Conservation (phyloP, 2,797 vertebrate species). For the Gephyroberyx darwinii region DNA sequence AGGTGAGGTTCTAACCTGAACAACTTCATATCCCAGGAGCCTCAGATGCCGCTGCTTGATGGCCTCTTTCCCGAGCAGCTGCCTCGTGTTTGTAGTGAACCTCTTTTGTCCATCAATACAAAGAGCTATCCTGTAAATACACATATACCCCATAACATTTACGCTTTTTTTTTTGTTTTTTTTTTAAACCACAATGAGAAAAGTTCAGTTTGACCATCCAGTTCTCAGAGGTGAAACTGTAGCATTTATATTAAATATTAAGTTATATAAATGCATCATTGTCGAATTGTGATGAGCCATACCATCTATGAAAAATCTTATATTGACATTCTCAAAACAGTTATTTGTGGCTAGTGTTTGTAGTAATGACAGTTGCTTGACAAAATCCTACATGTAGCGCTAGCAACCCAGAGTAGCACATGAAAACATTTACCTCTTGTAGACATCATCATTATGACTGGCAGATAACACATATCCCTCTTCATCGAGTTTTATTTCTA, state of each 20-base stretch:
- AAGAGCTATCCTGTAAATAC: conserved; percentile 84
- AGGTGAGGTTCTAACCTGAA: conserved; percentile 84
- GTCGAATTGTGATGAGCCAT: too few relatives aligned
- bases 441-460: conserved; percentile 78
- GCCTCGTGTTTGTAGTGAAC: conserved; percentile 82
- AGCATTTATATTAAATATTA: too few relatives aligned
- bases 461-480: conserved; percentile 88
- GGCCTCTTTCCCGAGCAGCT: conserved; percentile 89
- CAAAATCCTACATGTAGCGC: not conserved
- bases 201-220: too few relatives aligned
- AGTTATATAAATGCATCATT: too few relatives aligned
- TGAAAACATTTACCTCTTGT: conserved; percentile 81
- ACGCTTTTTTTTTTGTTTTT: not conserved
- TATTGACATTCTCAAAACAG: too few relatives aligned
- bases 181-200: too few relatives aligned
- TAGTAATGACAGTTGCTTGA: too few relatives aligned
- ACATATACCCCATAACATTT: not conserved
- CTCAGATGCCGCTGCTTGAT: conserved; percentile 91
- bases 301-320: too few relatives aligned
- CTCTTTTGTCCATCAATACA: conserved; percentile 90
- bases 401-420: not conserved
- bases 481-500: conserved; percentile 93
- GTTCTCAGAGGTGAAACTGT: not conserved
- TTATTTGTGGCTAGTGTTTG: too few relatives aligned
- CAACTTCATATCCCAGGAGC: conserved; percentile 90